Evolutionary conservation across 2,113 vertebrate genomes (phyloP).

Genomic region (Oxyura jamaicensis): DNA sequence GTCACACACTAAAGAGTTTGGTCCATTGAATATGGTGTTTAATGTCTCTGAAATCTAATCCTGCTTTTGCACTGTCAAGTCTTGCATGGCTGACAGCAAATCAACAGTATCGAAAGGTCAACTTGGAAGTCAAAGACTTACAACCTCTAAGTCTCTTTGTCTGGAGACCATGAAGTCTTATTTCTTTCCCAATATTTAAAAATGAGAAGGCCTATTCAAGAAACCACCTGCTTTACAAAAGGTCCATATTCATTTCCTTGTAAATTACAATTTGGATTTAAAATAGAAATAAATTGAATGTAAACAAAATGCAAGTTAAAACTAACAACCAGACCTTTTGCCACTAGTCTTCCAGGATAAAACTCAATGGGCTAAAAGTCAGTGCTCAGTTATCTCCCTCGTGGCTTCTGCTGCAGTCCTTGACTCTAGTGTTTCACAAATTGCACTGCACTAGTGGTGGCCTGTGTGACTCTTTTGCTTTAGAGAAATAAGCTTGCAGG

Average conservation of each 20-base stretch:
- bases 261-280: not conserved
- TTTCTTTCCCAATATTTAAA: slow-evolving; percentile 14
- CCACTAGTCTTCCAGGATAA: not conserved
- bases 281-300: slow-evolving; percentile 15
- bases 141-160: slow-evolving; percentile 15
- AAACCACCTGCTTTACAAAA: slow-evolving; percentile 10
- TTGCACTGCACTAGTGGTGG: not conserved
- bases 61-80: slow-evolving; percentile 31
- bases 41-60: slow-evolving; percentile 59
- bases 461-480: not conserved
- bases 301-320: not conserved
- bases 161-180: not conserved
- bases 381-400: not conserved
- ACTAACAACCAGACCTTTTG: not conserved
- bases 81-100: slow-evolving; percentile 62
- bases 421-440: not conserved
- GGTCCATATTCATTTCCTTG: not conserved
- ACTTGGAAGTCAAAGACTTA: slow-evolving; percentile 42
- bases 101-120: slow-evolving; percentile 63
- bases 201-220: not conserved
- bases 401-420: not conserved
- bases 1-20: not conserved
- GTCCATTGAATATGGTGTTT: not conserved
- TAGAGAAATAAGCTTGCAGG: not conserved
- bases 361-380: not conserved